A percentile compares a stretch with the other conserved stretches of the same genome.
Evolutionary conservation across 1,140 invertebrate genomes (phyloP).

Genomic region (Drosophila lowei): DNA sequence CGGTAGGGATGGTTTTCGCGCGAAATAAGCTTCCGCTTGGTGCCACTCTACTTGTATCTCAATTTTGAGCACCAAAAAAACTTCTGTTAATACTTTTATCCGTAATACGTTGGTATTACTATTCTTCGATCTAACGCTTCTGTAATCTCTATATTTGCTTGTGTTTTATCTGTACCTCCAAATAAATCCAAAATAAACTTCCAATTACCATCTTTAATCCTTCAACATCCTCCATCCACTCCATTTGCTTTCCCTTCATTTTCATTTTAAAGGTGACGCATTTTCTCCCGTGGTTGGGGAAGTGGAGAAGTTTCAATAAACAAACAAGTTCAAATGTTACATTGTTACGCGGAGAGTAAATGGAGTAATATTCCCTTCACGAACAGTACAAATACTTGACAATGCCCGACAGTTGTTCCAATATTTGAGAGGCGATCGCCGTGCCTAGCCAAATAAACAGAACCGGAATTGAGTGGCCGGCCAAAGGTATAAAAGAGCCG

Average conservation of each 20-base stretch:
- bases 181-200: too few relatives aligned
- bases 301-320: conserved; percentile 5
- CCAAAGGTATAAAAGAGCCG: conserved; percentile 57
- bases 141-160: too few relatives aligned
- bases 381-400: conserved; percentile 17
- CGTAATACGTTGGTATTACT: too few relatives aligned
- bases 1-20: too few relatives aligned
- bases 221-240: background rate
- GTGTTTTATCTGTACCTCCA: too few relatives aligned
- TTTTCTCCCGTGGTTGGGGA: conserved; percentile 22
- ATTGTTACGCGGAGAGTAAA: background rate
- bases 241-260: background rate
- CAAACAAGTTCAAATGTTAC: conserved; percentile 9
- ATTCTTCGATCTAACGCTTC: too few relatives aligned
- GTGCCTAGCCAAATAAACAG: conserved; percentile 39
- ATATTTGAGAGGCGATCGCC: conserved; percentile 46
- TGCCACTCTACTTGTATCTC: too few relatives aligned
- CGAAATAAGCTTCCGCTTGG: too few relatives aligned
- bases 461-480: conserved; percentile 38
- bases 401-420: conserved; percentile 40
- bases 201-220: too few relatives aligned
- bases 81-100: too few relatives aligned
- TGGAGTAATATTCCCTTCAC: conserved; percentile 25
- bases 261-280: conserved; percentile 10
- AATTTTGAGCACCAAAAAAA: too few relatives aligned